These are phyloP conservation scores for Nautilus pompilius DNA, from an alignment of 1,140 invertebrate genomes.

Conservation along the genomic window DNA sequence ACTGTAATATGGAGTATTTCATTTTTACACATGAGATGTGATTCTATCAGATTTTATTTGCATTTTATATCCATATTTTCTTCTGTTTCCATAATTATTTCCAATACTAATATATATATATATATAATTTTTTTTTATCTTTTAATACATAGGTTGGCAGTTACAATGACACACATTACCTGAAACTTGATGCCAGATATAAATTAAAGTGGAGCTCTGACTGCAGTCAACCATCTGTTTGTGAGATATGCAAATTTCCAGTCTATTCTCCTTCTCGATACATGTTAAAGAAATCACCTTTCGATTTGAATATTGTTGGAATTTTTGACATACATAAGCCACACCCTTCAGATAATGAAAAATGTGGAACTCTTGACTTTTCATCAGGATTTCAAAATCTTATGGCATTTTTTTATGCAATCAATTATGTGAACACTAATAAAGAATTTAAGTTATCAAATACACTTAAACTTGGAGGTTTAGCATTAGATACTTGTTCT, in stretches of 20 bases:
- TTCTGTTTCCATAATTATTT: background rate
- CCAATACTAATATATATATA: background rate
- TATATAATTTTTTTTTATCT: constrained; percentile 8
- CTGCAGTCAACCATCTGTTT: constrained; percentile 19
- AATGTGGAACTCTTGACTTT: constrained; percentile 39
- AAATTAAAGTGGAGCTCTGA: constrained; percentile 22
- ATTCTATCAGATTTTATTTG: too few relatives aligned
- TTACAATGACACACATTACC: constrained; percentile 47
- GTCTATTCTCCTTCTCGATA: constrained; percentile 37
- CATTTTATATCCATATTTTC: too few relatives aligned
- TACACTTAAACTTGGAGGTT: constrained; percentile 39
- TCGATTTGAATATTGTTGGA: constrained; percentile 39
- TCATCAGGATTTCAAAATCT: constrained; percentile 38
- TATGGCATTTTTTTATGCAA: constrained; percentile 49
- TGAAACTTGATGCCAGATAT: constrained; percentile 45
- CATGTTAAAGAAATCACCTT: constrained; percentile 32
- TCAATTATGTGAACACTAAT: constrained; percentile 40
- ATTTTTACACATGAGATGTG: too few relatives aligned
- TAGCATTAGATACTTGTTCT: constrained; percentile 44
- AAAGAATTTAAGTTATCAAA: constrained; percentile 17
- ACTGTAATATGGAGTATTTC: too few relatives aligned
- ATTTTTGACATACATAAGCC: constrained; percentile 41
- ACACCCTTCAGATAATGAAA: constrained; percentile 18
- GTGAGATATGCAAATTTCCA: constrained; percentile 28
- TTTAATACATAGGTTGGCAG: constrained; percentile 50